Evolutionary conservation across 2,888 invertebrate species (phyloP).

Genomic region (Agrochola lychnidis): DNA sequence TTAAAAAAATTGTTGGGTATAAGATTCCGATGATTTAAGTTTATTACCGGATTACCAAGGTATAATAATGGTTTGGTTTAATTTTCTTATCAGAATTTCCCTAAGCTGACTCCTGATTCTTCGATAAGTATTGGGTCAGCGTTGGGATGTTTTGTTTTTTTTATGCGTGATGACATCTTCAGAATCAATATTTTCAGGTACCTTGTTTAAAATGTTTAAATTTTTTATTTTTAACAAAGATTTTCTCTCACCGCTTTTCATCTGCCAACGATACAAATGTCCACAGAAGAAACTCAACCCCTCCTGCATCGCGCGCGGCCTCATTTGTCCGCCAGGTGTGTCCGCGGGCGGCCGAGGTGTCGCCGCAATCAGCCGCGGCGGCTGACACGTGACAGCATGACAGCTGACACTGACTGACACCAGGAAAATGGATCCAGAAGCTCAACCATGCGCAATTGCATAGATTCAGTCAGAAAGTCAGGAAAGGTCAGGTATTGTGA

Average conservation of each 20-base stretch:
- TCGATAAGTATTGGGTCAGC: no score
- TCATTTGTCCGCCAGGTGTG: constrained; percentile 61
- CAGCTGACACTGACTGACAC: constrained; percentile 77
- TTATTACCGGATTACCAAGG: no score
- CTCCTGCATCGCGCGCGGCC: constrained; percentile 27
- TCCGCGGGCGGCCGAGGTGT: constrained; percentile 76
- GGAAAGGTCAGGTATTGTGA: not conserved
- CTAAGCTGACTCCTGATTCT: no score
- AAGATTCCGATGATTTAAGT: no score
- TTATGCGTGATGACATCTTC: no score
- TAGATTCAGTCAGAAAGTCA: not conserved
- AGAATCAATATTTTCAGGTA: no score
- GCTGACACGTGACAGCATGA: constrained; percentile 81
- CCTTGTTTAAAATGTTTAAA: not conserved
- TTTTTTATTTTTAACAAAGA: not conserved
- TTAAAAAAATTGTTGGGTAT: no score
- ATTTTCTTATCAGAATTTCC: no score
- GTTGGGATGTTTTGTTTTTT: no score
- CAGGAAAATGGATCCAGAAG: not conserved
- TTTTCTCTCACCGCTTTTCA: not conserved
- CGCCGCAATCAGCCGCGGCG: constrained; percentile 87
- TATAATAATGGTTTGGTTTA: no score
- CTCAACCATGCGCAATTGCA: not conserved
- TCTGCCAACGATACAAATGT: constrained; percentile 27
- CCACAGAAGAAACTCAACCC: constrained; percentile 38